A percentile compares a stretch with the other conserved stretches of the same genome.
These are phyloP conservation scores for Okapia johnstoni DNA, from an alignment of 2,113 vertebrate species.

Conservation along the genomic window DNA sequence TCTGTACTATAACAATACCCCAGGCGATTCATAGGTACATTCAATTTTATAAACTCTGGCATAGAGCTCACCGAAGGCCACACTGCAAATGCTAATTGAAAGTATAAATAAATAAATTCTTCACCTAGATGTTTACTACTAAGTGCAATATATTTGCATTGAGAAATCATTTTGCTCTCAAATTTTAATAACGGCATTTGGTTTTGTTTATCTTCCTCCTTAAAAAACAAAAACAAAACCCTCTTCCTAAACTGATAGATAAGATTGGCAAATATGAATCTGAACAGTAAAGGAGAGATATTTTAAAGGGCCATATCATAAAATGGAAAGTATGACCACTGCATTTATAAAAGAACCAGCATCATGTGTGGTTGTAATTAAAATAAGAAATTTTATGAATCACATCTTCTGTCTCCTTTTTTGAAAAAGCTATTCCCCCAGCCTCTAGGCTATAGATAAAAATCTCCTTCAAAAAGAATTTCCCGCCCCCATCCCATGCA, in stretches of 20 bases:
- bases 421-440: constrained; percentile 43
- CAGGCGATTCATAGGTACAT: neutral
- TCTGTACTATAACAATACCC: neutral
- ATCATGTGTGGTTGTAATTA: constrained; percentile 50
- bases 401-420: constrained; percentile 52
- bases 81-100: neutral
- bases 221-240: neutral
- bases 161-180: constrained; percentile 29
- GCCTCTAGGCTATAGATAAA: constrained; percentile 50
- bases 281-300: neutral
- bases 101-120: neutral
- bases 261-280: neutral
- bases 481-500: neutral
- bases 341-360: constrained; percentile 43
- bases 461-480: constrained; percentile 51
- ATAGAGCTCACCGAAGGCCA: neutral
- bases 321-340: neutral
- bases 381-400: constrained; percentile 63
- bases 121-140: neutral
- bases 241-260: neutral
- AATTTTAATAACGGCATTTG: neutral
- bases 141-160: neutral
- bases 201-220: neutral
- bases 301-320: neutral
- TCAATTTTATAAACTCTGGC: neutral